Percentiles rank a stretch among this genome's conserved stretches.
Conservation (phyloP, 1,140 invertebrate species). For the Ostrea denselamellosa region DNA sequence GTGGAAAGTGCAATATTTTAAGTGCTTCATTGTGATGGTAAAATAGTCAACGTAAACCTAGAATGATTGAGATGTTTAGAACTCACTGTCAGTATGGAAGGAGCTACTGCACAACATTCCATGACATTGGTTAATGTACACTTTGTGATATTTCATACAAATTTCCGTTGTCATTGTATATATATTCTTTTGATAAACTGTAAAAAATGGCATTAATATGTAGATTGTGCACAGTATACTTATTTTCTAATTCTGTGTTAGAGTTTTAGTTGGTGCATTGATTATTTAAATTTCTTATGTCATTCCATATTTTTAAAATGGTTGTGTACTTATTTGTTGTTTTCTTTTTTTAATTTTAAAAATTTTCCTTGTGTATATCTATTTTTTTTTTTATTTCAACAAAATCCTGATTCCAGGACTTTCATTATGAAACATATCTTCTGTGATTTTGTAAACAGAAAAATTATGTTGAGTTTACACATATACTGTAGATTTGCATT, state of each 20-base stretch:
- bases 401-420: too few relatives aligned
- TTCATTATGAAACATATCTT: background rate
- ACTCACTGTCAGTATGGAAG: background rate
- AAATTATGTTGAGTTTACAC: too few relatives aligned
- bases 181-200: background rate
- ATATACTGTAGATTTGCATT: too few relatives aligned
- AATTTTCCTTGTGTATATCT: background rate
- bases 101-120: background rate
- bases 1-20: constrained; percentile 10
- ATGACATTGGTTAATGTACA: background rate
- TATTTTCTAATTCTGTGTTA: background rate
- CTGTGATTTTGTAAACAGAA: background rate
- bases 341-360: background rate
- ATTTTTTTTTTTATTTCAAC: background rate
- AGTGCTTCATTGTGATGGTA: constrained; percentile 11
- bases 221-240: background rate
- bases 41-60: background rate
- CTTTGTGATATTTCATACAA: constrained; percentile 24
- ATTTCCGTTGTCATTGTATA: background rate
- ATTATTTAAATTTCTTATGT: background rate
- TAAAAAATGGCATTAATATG: constrained; percentile 22
- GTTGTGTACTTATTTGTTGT: background rate
- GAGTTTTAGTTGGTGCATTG: background rate
- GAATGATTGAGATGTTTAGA: background rate
- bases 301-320: constrained; percentile 16